Evolutionary conservation across 2,797 vertebrate genomes (phyloP), one percentile per base, ranked within the genome.

Genomic region (Phataginus tetradactyla): DNA sequence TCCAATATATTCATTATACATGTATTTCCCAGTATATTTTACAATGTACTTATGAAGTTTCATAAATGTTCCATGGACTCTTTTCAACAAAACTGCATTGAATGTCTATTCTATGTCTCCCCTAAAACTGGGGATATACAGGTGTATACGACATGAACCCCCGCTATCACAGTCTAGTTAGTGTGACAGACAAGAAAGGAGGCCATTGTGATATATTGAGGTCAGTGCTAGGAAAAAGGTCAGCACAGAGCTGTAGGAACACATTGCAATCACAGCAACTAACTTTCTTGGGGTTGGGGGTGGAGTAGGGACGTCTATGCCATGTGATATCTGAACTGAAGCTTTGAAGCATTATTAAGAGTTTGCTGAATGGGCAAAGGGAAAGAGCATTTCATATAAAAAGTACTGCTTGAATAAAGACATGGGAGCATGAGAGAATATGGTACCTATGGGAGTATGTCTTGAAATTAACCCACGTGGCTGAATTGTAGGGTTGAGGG

Each of bases 341-440:
- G 55, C 49, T 91, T 93, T 86, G 80, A 89, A 91, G 64, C 61
- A 79, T 78, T 90, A 6, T 45, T 49, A 53, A 42, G 29, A 64
- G 32, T 94, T 93, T 93, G 61, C 51, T 15, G 92, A 90, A 90
- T 74, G 37, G 87, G 78, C 78, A 85, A 94, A 78, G 55, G 49
- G 72, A 78, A 95, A 90, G 75, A 72, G 10, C 18, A 69, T 91
- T 94, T 89, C 51, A 84, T 66, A 42, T 21, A 64, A 68, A 95
- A 74, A 61, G 64, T 39, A 68, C 57, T 39, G 32, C 69, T 92
- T 94, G 25, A 71, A 72, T 85, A 68, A 79, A 63, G 29, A 13
- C 18, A 34, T 45, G 42, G 42, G 32, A 34, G 57, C 34, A 1
- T 92, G 66, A 68, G 61, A 72, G 66, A 80, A 29, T 66, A 87